Percentiles rank a stretch among this genome's conserved stretches.
Evolutionary conservation across 2,888 invertebrate genomes (phyloP).

Genomic region (Syrista parreyssii): DNA sequence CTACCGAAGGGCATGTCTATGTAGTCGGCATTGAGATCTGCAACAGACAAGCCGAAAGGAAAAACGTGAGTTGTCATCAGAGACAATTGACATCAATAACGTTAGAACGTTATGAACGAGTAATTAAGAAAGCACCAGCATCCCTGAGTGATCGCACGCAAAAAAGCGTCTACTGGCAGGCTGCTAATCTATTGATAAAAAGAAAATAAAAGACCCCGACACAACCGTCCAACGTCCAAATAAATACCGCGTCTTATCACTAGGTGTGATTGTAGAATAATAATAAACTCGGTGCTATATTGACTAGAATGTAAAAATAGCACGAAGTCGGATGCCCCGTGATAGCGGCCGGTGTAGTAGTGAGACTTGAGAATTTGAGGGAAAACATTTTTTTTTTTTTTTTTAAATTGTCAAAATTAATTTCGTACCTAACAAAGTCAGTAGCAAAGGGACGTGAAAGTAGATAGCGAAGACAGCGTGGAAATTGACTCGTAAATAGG

Average conservation of each 20-base stretch:
- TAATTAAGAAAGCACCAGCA: neutral
- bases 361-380: neutral
- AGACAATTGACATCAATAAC: too few relatives aligned
- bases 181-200: neutral
- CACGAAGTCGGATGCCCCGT: neutral
- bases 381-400: neutral
- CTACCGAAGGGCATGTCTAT: conserved; percentile 87
- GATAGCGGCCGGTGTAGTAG: neutral
- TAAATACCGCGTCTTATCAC: neutral
- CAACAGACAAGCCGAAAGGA: conserved; percentile 12
- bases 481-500: neutral
- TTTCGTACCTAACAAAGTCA: neutral
- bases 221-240: neutral
- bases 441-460: too few relatives aligned
- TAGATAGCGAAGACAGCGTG: neutral
- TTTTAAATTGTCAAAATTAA: neutral
- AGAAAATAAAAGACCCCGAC: neutral
- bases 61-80: too few relatives aligned
- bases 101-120: neutral
- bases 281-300: neutral
- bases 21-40: conserved; percentile 89
- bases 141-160: neutral
- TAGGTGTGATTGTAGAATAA: neutral
- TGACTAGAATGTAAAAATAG: neutral
- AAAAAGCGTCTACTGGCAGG: neutral